Base-by-base conservation (phyloP, 1,140 invertebrate species). In the Drosophila suzukii region DNA sequence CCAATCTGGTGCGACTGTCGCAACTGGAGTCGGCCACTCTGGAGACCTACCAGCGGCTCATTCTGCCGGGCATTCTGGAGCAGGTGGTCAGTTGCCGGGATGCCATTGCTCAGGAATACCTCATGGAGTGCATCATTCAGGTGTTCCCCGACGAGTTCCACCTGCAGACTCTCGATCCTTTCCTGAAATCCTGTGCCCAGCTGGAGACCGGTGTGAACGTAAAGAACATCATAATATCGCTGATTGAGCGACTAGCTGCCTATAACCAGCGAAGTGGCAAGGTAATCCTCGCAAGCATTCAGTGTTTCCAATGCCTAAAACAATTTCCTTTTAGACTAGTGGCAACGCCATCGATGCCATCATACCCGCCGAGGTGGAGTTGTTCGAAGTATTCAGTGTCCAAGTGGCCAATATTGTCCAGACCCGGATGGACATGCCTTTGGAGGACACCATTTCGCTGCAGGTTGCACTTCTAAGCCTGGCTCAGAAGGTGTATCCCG, bases 51-150 rank as follows among this genome's bases (percentile, higher is more conserved):
- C 96, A 97, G 79, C 97, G 97, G 92, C 93, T 96, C 17, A 97
- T 99, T 60, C 93, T 98, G 47, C 97, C 98, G 12, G 97, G 97
- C 6, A 97, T 98, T 83, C 93, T 99, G 82, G 98, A 99, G 91
- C 98, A 99, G 93, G 97, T 98, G 27, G 98, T 99, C 10, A 99
- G 98, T 91, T 99, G 99, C 92, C 94, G 97, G 78, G 99, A 99
- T 94, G 97, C 98, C 3, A 99, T 99, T 75, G 98, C 99, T 3
- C 99, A 99, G 93, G 98, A 99, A 93, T 99, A 99, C 93, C 94
- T 99, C 7, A 99, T 99, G 98, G 99, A 99, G 93, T 99, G 99
- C 93, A 98, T 99, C 60, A 99, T 99, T 93, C 99, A 99, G 95
- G 97, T 99, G 13, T 99, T 99, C 92, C 98, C 99, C 2, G 99